phyloP scores from a whole-genome alignment of 2,113 vertebrate genomes.

The Ageneiosus marmoratus region DNA sequence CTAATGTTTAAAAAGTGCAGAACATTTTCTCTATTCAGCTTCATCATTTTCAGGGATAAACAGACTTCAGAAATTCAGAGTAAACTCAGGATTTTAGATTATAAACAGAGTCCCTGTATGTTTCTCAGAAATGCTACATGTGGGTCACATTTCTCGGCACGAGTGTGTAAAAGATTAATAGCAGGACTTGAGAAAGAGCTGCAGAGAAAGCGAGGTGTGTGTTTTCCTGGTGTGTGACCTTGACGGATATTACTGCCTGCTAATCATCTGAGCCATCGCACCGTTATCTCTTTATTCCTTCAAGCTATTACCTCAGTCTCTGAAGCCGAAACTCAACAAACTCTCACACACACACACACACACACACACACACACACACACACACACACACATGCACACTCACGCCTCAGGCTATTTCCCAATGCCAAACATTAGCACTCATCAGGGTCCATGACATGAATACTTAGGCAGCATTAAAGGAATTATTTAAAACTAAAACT shows the following conservation, averaged over 20 bases:
- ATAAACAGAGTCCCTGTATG: not conserved
- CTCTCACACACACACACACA: not conserved
- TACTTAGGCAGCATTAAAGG: constrained; percentile 36
- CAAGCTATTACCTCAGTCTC: constrained; percentile 11
- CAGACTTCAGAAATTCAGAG: not conserved
- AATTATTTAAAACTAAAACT: constrained; percentile 23
- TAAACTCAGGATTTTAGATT: not conserved
- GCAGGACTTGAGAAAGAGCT: not conserved
- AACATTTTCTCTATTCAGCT: not conserved
- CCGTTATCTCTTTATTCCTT: constrained; percentile 39
- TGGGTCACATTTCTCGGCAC: not conserved
- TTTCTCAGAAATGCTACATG: not conserved
- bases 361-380: constrained; percentile 6
- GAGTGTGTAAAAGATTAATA: not conserved
- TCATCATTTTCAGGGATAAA: not conserved
- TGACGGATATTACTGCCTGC: constrained; percentile 34
- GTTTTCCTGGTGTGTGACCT: constrained; percentile 22
- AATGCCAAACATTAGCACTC: constrained; percentile 48
- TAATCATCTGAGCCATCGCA: constrained; percentile 33
- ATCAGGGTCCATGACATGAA: constrained; percentile 38
- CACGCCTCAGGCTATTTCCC: constrained; percentile 26
- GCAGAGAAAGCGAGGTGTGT: constrained; percentile 1
- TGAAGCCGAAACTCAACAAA: constrained; percentile 10
- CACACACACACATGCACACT: not conserved
- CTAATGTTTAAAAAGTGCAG: too few species aligned